Base-by-base conservation (phyloP, 2,113 vertebrate genomes). In the Rissa tridactyla region DNA sequence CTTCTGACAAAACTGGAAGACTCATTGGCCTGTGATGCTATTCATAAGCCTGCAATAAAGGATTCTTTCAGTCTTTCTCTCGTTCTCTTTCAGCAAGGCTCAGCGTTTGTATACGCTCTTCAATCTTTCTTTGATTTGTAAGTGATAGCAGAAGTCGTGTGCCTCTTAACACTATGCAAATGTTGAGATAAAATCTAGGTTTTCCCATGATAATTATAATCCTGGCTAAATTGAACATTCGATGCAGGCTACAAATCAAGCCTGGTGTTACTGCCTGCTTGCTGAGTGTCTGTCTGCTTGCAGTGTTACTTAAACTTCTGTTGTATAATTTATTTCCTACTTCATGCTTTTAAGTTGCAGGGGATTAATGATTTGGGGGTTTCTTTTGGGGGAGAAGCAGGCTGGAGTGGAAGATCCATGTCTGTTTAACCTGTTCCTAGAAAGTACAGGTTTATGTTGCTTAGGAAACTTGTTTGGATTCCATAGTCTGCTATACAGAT, bases 141-240 rank as follows among this genome's bases (percentile, higher is more conserved):
- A 93, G 55, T 79, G 64, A 78, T 83, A 84, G 76, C 61, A 75
- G 61, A 83, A 95, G 88, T 90, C 79, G 78, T 82, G 78, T 90
- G 42, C 75, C 82, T 92, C 84, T 96, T 91, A 77, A 88, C 38
- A 40, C 9, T 61, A 65, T 65, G 73, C 62, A 82, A 46, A 65
- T 61, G 30, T 51, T 40, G 66, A 85, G 84, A 61, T 85, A 93
- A 95, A 81, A 79, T 91, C 76, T 82, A 6, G 21, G 49, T 68
- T 38, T 84, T 92, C 16, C 64, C 16, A 10, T 76, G 61, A 47
- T 85, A 47, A 61, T 92, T 66, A 26, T 16, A 71, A 29, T 95
- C 62, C 30, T 88, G 62, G 9, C 36, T 14, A 38, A 71, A 44
- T 11, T 91, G 16, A 78, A 22, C 23, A 8, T 88, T 84, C 32